A percentile compares a stretch with the other conserved stretches of the same genome.
Conservation (phyloP, 2,888 invertebrate genomes). For the Drosophila histrio region DNA sequence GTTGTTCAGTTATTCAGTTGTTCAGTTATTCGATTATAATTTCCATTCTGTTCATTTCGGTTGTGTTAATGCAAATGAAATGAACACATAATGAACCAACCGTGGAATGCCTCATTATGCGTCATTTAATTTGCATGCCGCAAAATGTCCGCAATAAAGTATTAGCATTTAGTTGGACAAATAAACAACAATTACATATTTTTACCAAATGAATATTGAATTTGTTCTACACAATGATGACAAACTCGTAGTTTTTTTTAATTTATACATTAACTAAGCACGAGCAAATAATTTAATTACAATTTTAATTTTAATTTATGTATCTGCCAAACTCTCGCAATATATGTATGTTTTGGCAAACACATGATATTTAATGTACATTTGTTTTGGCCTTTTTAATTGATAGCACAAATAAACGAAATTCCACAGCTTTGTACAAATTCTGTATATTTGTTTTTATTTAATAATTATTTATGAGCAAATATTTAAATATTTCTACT, state of each 20-base stretch:
- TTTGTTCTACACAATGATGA: neutral
- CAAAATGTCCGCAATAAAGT: conserved; percentile 60
- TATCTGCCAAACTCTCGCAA: conserved; percentile 22
- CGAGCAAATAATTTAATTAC: conserved; percentile 57
- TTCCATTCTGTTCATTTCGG: neutral
- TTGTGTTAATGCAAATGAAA: conserved; percentile 43
- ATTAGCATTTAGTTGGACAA: conserved; percentile 66
- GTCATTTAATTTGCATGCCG: conserved; percentile 70
- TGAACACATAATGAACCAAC: conserved; percentile 49
- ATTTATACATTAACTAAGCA: conserved; percentile 50
- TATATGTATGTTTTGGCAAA: conserved; percentile 22
- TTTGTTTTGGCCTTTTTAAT: conserved; percentile 46
- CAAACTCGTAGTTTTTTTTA: conserved; percentile 49
- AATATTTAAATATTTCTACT: conserved; percentile 56
- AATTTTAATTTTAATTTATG: conserved; percentile 43
- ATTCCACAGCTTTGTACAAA: conserved; percentile 10
- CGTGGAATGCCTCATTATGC: conserved; percentile 55
- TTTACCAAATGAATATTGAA: conserved; percentile 58
- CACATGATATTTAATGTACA: conserved; percentile 16
- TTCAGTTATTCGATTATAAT: neutral
- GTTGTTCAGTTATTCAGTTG: neutral
- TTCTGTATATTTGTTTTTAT: neutral
- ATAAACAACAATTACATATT: conserved; percentile 63
- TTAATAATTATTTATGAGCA: conserved; percentile 42
- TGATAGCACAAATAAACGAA: conserved; percentile 38